phyloP scores from a whole-genome alignment of 2,113 vertebrate genomes.

The Suncus etruscus region DNA sequence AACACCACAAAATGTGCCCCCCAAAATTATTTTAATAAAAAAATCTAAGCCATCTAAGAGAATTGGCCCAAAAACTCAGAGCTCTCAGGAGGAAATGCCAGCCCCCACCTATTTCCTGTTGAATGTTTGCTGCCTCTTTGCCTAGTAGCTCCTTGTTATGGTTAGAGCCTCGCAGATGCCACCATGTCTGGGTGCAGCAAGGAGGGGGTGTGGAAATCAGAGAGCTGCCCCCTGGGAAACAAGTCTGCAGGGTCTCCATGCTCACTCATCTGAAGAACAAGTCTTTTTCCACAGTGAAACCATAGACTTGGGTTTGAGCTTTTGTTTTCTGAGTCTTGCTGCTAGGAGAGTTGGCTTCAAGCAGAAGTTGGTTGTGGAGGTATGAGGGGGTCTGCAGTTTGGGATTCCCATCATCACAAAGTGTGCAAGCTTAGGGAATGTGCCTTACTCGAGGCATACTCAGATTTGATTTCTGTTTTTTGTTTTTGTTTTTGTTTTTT shows the following conservation, averaged over 20 bases:
- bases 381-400: background rate
- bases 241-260: background rate
- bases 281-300: conserved; percentile 16
- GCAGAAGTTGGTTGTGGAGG: conserved; percentile 15
- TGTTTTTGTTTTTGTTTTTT: no score
- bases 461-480: no score
- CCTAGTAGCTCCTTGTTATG: background rate
- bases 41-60: background rate
- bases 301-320: background rate
- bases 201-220: conserved; percentile 48
- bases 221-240: background rate
- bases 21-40: background rate
- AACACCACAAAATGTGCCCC: no score
- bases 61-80: conserved; percentile 16
- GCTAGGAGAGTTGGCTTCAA: background rate
- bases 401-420: no score
- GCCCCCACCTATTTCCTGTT: conserved; percentile 52
- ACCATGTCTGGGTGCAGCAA: background rate
- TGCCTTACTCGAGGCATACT: no score
- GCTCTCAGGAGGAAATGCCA: conserved; percentile 33
- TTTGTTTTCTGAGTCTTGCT: background rate
- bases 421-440: no score
- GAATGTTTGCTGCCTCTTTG: conserved; percentile 12
- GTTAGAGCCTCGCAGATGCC: conserved; percentile 27
- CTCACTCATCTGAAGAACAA: conserved; percentile 27